phyloP scores from a whole-genome alignment of 2,888 invertebrate species.

The Capitulum mitella region DNA sequence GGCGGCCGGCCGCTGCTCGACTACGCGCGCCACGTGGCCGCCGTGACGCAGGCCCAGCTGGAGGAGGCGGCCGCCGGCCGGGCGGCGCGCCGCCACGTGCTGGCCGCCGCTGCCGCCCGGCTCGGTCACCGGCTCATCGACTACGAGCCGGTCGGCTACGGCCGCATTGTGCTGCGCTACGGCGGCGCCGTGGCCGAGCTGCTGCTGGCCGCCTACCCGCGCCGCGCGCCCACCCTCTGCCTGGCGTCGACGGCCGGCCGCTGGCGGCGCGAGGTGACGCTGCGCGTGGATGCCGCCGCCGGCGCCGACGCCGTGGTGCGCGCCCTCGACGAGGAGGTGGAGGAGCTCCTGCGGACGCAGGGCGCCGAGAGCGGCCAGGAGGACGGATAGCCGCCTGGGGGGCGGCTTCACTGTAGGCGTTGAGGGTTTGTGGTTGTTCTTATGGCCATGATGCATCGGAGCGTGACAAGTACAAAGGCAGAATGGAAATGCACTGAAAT shows the following conservation, averaged over 20 bases:
- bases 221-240: background rate
- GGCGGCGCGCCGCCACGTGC: background rate
- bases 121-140: background rate
- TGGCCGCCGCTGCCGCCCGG: background rate
- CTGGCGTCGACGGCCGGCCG: background rate
- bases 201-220: background rate
- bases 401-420: no score
- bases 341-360: background rate
- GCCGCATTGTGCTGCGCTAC: background rate
- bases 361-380: no score
- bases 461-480: no score
- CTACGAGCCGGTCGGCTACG: background rate
- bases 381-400: no score
- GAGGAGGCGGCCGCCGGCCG: background rate
- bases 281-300: background rate
- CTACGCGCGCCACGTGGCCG: background rate
- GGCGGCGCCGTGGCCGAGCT: background rate
- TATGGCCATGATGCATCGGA: no score
- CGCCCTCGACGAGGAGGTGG: background rate
- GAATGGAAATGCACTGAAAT: no score
- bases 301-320: background rate
- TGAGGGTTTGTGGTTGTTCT: no score
- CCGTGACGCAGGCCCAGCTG: background rate
- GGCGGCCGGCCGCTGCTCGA: background rate
- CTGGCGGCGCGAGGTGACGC: background rate